A percentile compares a stretch with the other conserved stretches of the same genome.
phyloP scores from a whole-genome alignment of 2,113 vertebrate species.

The Carassius gibelio region DNA sequence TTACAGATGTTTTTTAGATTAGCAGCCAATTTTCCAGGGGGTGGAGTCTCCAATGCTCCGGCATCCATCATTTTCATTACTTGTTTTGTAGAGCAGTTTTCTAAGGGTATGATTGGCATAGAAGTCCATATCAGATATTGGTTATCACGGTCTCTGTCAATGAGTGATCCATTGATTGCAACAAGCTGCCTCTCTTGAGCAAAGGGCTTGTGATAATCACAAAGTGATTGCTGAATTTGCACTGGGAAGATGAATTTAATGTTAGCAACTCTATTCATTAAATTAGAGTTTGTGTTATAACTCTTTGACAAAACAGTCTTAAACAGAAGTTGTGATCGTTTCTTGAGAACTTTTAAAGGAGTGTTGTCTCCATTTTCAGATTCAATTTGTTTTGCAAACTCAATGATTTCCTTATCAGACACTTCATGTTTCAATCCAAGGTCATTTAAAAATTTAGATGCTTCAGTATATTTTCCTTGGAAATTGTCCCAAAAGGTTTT shows the following conservation, averaged over 20 bases:
- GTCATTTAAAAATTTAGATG: not conserved
- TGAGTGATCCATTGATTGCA: slow-evolving; percentile 73
- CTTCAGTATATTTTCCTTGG: accelerated
- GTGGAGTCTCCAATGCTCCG: slow-evolving; percentile 70
- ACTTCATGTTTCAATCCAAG: slow-evolving; percentile 71
- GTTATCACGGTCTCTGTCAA: slow-evolving; percentile 9
- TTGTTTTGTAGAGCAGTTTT: accelerated
- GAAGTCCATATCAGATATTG: slow-evolving; percentile 79
- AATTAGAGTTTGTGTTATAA: accelerated
- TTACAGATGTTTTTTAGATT: slow-evolving; percentile 78
- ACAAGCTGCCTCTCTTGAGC: slow-evolving; percentile 54
- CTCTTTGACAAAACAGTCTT: not conserved
- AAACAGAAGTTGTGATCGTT: slow-evolving; percentile 65
- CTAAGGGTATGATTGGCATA: slow-evolving; percentile 69
- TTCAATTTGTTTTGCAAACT: slow-evolving; percentile 73
- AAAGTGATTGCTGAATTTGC: slow-evolving; percentile 56
- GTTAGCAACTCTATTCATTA: slow-evolving; percentile 66
- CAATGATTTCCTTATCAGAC: slow-evolving; percentile 70
- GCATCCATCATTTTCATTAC: slow-evolving; percentile 44
- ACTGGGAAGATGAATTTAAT: slow-evolving; percentile 76
- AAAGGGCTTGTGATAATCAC: slow-evolving; percentile 70
- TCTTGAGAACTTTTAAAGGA: slow-evolving; percentile 27
- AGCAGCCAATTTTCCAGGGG: slow-evolving; percentile 62
- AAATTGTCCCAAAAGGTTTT: accelerated
- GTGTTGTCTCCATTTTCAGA: slow-evolving; percentile 51